phyloP scores from a whole-genome alignment of 2,113 vertebrate genomes.

The Gasterosteus nipponicus region DNA sequence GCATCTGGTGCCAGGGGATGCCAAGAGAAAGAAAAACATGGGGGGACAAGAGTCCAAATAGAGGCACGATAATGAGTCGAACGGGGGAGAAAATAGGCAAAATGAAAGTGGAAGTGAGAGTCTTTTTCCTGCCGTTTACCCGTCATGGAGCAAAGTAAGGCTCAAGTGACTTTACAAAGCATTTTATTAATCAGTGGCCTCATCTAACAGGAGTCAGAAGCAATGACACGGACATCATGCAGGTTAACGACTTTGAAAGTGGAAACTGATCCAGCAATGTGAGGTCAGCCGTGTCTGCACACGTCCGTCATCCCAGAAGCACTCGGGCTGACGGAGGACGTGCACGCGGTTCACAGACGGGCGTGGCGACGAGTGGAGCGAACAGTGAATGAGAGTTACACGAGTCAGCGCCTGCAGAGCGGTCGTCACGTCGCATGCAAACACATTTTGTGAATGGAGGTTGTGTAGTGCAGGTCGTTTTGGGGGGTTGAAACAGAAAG shows the following conservation, averaged over 20 bases:
- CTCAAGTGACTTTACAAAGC: conserved; percentile 40
- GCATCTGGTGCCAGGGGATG: conserved; percentile 61
- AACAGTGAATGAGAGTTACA: conserved; percentile 18
- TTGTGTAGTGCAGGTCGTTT: conserved; percentile 24
- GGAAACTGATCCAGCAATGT: conserved; percentile 12
- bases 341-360: conserved; percentile 17
- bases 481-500: conserved; percentile 8
- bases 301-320: conserved; percentile 7
- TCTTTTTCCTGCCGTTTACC: conserved; percentile 30
- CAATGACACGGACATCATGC: not conserved
- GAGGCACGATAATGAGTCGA: conserved; percentile 43
- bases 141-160: conserved; percentile 28
- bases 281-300: conserved; percentile 12
- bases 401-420: conserved; percentile 23
- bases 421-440: conserved; percentile 10
- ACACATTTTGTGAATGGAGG: not conserved
- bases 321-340: conserved; percentile 11
- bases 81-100: conserved; percentile 3
- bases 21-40: conserved; percentile 41
- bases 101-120: conserved; percentile 25
- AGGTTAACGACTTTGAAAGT: conserved; percentile 25
- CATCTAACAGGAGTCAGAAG: conserved; percentile 37
- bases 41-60: conserved; percentile 14
- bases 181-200: conserved; percentile 44
- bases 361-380: conserved; percentile 25